These are phyloP conservation scores for Geopemphigus sp. DNA, from an alignment of 1,140 invertebrate species.

Conservation along the genomic window DNA sequence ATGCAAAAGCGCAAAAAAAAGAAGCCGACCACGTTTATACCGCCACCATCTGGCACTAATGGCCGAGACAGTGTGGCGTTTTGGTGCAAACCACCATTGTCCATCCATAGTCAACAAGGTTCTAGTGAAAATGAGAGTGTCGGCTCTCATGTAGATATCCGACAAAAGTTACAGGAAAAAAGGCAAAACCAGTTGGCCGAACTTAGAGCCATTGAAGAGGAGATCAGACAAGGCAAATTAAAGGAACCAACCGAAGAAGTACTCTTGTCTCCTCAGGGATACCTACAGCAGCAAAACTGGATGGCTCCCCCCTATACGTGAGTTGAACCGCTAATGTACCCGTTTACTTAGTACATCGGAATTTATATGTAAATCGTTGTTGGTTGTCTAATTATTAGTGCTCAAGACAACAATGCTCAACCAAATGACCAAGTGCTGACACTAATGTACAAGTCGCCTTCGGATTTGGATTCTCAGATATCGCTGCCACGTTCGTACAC, in stretches of 20 bases:
- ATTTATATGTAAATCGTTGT: neutral
- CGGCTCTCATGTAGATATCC: slow-evolving; percentile 76
- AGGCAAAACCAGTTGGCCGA: slow-evolving; percentile 84
- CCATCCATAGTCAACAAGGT: slow-evolving; percentile 53
- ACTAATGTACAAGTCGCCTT: slow-evolving; percentile 61
- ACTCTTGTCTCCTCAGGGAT: slow-evolving; percentile 53
- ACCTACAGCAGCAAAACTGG: slow-evolving; percentile 54
- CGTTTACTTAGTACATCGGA: too few relatives aligned
- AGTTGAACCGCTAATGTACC: too few relatives aligned
- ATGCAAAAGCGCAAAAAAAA: slow-evolving; percentile 79
- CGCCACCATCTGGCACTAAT: slow-evolving; percentile 64
- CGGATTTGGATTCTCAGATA: slow-evolving; percentile 73
- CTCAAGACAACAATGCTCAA: slow-evolving; percentile 32
- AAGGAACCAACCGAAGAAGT: slow-evolving; percentile 59
- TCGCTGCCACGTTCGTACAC: slow-evolving; percentile 80
- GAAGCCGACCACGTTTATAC: slow-evolving; percentile 82
- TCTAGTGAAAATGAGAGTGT: slow-evolving; percentile 70
- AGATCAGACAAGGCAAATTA: slow-evolving; percentile 80
- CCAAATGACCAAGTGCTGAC: slow-evolving; percentile 53
- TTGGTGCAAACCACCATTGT: slow-evolving; percentile 73
- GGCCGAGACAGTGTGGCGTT: slow-evolving; percentile 64
- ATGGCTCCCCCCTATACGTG: slow-evolving; percentile 53
- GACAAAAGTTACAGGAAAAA: slow-evolving; percentile 83
- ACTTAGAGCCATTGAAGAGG: slow-evolving; percentile 74
- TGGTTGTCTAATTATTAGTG: slow-evolving; percentile 2